These are phyloP conservation scores for Hormaphis cornu DNA, from an alignment of 1,140 invertebrate genomes.

Conservation along the genomic window DNA sequence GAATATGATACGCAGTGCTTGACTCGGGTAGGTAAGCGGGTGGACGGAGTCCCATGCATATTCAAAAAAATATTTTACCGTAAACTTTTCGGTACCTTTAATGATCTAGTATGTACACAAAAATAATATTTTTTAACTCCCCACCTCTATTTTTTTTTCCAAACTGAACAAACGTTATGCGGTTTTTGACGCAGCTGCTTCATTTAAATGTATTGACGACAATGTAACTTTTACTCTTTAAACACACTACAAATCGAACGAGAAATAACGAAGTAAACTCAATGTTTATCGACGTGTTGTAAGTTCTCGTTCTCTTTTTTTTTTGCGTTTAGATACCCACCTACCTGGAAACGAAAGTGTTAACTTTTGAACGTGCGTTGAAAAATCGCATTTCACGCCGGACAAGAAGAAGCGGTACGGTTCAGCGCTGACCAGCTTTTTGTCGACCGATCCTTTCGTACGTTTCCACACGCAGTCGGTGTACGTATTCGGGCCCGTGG, in stretches of 20 bases:
- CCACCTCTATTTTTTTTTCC: too few species aligned
- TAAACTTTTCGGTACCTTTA: neutral
- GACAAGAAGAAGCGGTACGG: constrained; percentile 76
- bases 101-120: neutral
- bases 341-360: constrained; percentile 60
- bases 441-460: constrained; percentile 43
- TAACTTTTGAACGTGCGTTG: constrained; percentile 54
- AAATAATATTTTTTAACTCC: neutral
- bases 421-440: constrained; percentile 55
- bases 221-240: too few species aligned
- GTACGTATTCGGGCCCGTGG: neutral
- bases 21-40: neutral
- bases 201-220: too few species aligned
- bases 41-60: too few species aligned
- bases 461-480: constrained; percentile 20
- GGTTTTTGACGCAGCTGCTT: too few species aligned
- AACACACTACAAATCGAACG: too few species aligned
- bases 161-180: too few species aligned
- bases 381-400: constrained; percentile 51
- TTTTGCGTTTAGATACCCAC: too few species aligned
- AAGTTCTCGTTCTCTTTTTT: neutral
- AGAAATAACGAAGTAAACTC: too few species aligned
- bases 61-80: neutral
- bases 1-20: neutral
- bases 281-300: neutral